Evolutionary conservation across 2,888 invertebrate genomes (phyloP), one percentile per base, ranked within the genome.

Genomic region (Apodemia mormo): DNA sequence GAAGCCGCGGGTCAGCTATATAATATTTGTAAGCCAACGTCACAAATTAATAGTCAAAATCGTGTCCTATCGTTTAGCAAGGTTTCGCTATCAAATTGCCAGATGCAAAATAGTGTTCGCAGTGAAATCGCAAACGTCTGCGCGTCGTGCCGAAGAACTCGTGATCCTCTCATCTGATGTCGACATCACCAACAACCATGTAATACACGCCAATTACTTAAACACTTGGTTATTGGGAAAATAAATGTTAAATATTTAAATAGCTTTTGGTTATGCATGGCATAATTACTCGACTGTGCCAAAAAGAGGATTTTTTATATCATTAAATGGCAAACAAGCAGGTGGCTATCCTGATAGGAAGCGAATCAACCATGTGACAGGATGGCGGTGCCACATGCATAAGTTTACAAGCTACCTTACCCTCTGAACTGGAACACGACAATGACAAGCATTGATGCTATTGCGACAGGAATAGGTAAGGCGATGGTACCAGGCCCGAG

Each of bases 61-160:
- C 82, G 79, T 81, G 82, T 70, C 67, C 68, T 71, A 70, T 66
- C 73, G 72, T 77, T 83, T 82, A 82, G 77, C 80, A 71, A 76
- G 29, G 78, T 80, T 80, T 81, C 77, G 76, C 79, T 80, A 77
- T 78, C 67, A 65, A 49, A 66, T 64, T 58, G 58, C 37, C 67
- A 67, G 68, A 68, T 64, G 71, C 70, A 72, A 68, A 72, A 68
- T 66, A 75, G 54, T 61, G 68, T 69, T 69, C 54, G 76, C 76
- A 85, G 87, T 84, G 88, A 89, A 89, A 88, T 86, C 73, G 68
- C 73, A 73, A 69, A 88, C 76, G 86, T 80, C 82, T 73, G 70
- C 72, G 70, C 76, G 76, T 82, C 82, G 81, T 81, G 81, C 71
- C 37, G 65, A 14, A 70, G 68, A 69, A 72, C 77, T 84, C 88